These are phyloP conservation scores for Diglossa cyanea DNA, from an alignment of 2,797 vertebrate species.

Conservation along the genomic window DNA sequence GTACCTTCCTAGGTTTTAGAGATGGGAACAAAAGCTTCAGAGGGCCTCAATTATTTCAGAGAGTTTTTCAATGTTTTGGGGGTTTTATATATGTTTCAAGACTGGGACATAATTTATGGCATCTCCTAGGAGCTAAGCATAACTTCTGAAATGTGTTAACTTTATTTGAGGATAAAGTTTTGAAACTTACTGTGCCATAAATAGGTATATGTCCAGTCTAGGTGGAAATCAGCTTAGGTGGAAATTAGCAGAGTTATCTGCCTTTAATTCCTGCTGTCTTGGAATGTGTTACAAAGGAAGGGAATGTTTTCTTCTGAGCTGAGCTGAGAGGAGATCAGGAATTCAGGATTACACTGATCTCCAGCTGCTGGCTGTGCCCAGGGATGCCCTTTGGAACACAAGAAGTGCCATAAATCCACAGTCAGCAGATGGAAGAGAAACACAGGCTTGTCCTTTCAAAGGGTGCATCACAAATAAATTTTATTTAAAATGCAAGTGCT, in stretches of 20 bases:
- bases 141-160: not conserved
- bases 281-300: not conserved
- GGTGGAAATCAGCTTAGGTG: not conserved
- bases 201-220: not conserved
- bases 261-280: not conserved
- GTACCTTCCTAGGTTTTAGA: not conserved
- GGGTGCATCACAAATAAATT: not conserved
- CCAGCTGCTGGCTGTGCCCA: not conserved
- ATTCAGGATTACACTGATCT: not conserved
- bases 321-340: not conserved
- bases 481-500: not conserved
- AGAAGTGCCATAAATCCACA: rapidly evolving
- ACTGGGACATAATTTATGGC: not conserved
- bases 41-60: not conserved
- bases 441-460: not conserved
- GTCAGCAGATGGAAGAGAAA: not conserved
- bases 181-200: not conserved
- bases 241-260: not conserved
- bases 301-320: not conserved
- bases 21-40: not conserved
- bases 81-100: rapidly evolving
- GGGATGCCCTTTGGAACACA: not conserved
- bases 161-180: not conserved
- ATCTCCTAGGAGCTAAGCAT: not conserved
- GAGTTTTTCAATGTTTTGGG: not conserved